Conservation (phyloP, 2,888 invertebrate species). For the Archips crataeganus region DNA sequence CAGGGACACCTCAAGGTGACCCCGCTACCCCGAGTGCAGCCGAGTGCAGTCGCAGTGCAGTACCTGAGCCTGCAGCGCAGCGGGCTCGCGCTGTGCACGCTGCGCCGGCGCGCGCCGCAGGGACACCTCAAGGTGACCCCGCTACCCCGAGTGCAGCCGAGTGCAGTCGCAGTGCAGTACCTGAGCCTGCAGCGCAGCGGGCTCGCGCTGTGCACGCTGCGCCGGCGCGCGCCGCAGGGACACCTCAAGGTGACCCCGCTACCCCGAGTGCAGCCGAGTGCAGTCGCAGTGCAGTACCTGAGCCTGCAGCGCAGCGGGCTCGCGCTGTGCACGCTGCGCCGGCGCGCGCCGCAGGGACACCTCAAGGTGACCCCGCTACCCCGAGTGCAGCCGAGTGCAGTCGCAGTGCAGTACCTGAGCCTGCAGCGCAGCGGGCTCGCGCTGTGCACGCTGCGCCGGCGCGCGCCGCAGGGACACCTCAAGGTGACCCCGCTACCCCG, state of each 20-base stretch:
- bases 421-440: conserved; percentile 26
- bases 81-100: conserved; percentile 20
- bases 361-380: conserved; percentile 34
- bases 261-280: no score
- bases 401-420: conserved; percentile 26
- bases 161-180: conserved; percentile 19
- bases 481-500: no score
- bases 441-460: conserved; percentile 17
- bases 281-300: conserved; percentile 25
- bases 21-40: no score
- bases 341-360: background rate
- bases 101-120: conserved; percentile 11
- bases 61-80: conserved; percentile 35
- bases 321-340: conserved; percentile 22
- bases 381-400: no score
- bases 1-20: conserved; percentile 18
- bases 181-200: conserved; percentile 30
- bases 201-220: conserved; percentile 21
- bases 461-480: conserved; percentile 4
- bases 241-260: conserved; percentile 28
- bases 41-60: conserved; percentile 1
- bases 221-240: conserved; percentile 2
- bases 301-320: conserved; percentile 22
- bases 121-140: conserved; percentile 21
- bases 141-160: no score